These are phyloP conservation scores for Meiosimyza platycephala DNA, from an alignment of 2,888 invertebrate species.

Conservation along the genomic window DNA sequence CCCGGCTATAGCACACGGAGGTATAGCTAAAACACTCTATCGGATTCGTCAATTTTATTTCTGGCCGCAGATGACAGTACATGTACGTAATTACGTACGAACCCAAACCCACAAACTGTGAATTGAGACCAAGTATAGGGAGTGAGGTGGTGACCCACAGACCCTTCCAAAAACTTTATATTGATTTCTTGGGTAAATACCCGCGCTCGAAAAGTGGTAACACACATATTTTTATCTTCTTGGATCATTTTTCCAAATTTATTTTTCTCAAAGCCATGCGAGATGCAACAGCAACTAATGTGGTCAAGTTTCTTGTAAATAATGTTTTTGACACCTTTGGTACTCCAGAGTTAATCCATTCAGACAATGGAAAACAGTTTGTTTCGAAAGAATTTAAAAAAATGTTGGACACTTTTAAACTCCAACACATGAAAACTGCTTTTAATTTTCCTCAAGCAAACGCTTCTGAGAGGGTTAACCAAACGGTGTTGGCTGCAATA, in stretches of 20 bases:
- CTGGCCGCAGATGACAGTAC: slow-evolving; percentile 18
- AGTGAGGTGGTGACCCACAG: neutral
- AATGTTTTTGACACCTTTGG: slow-evolving; percentile 50
- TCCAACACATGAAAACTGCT: slow-evolving; percentile 45
- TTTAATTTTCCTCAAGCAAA: slow-evolving; percentile 57
- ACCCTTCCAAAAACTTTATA: slow-evolving; percentile 39
- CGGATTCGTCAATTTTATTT: slow-evolving; percentile 4
- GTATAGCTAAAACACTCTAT: slow-evolving; percentile 17
- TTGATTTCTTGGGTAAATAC: slow-evolving; percentile 45
- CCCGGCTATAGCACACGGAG: too few relatives aligned
- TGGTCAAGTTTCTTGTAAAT: slow-evolving; percentile 37
- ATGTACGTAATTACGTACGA: slow-evolving; percentile 3
- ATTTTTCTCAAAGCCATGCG: too few relatives aligned
- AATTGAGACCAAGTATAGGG: slow-evolving; percentile 2
- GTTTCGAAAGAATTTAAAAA: slow-evolving; percentile 40
- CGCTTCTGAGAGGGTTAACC: slow-evolving; percentile 56
- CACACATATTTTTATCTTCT: slow-evolving; percentile 34
- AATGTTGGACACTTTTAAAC: slow-evolving; percentile 40
- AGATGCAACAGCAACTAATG: slow-evolving; percentile 26
- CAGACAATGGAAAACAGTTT: slow-evolving; percentile 52
- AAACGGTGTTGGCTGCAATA: slow-evolving; percentile 53
- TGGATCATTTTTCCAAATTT: slow-evolving; percentile 35
- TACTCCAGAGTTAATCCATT: slow-evolving; percentile 45
- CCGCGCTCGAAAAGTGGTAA: slow-evolving; percentile 39
- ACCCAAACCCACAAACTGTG: slow-evolving; percentile 17